phyloP scores from a whole-genome alignment of 2,888 invertebrate genomes.

The Drosophila atroscutellata region DNA sequence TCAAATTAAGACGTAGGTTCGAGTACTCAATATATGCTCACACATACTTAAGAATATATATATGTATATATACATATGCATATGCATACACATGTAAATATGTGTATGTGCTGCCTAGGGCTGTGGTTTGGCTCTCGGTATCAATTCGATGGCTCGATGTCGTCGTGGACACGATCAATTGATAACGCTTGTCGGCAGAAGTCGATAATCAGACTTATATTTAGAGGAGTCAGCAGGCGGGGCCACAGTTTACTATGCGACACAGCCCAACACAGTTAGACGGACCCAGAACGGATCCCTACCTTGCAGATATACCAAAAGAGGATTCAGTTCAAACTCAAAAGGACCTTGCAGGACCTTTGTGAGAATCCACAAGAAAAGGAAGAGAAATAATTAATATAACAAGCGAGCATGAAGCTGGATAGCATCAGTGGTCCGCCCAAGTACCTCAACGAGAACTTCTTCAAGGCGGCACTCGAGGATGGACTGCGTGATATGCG shows the following conservation, averaged over 20 bases:
- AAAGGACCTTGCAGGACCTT: background rate
- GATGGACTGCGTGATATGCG: conserved; percentile 81
- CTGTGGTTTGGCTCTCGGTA: background rate
- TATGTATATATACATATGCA: background rate
- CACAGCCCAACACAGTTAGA: conserved; percentile 34
- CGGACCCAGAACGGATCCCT: conserved; percentile 4
- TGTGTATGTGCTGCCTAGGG: background rate
- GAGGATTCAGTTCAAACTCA: background rate
- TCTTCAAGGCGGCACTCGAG: conserved; percentile 82
- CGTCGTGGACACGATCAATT: conserved; percentile 2
- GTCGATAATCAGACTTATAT: conserved; percentile 61
- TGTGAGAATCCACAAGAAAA: background rate
- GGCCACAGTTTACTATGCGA: conserved; percentile 67
- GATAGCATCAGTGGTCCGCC: conserved; percentile 68
- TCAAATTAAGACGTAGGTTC: conserved; percentile 7
- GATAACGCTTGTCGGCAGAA: conserved; percentile 43
- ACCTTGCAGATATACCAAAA: background rate
- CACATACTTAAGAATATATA: background rate
- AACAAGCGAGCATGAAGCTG: conserved; percentile 68
- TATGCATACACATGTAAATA: conserved; percentile 2
- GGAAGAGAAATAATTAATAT: background rate
- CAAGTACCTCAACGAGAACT: conserved; percentile 80
- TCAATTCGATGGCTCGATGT: background rate
- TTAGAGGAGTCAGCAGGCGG: conserved; percentile 52
- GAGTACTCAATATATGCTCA: background rate